Base-by-base conservation (phyloP, 1,140 invertebrate genomes). In the Drosophila burlai region DNA sequence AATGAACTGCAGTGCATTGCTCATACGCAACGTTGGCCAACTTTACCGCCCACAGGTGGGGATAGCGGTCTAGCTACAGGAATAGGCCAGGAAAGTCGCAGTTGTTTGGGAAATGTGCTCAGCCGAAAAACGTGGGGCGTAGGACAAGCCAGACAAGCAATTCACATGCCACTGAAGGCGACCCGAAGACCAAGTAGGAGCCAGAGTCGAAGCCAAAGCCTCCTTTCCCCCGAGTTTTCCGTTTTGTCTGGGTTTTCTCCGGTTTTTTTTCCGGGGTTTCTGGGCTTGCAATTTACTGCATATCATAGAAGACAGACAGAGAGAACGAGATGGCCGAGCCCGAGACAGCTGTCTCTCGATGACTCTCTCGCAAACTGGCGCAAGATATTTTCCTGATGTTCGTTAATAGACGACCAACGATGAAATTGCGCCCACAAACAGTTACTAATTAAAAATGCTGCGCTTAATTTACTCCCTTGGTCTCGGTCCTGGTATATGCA, bases 1-100 rank as follows among this genome's bases (percentile, higher is more conserved):
- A 75, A 82, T 83, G 80, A 83, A 74, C 75, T 80, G 64, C 61
- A 64, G 50, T 59, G 81, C 75, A 90, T 90, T 90, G 79, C 81
- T 80, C 81, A 90, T 90, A 90, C 85, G 85, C 85, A 85, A 69
- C 65, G 68, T 90, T 80, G 85, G 71, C 68, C 85, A 89, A 77
- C 55, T 83, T 86, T 36, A 29, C 52, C 75, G 61, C 78, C 62
- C 65, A 76, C 80, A 72, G 83, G 71, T 84, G 61, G 36, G 62
- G 62, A 57, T n/a, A 24, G 50, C 34, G 61, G 38, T 26, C 18
- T 36, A 4, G 26, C 18, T 42, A 34, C 38, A 42, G 77, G 60
- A 46, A 26, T 65, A 64, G 57, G 54, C 57, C 40, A 60, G 55
- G 63, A 59, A 64, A 72, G 45, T 45, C 42, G 34, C 58, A 73